phyloP scores from a whole-genome alignment of 2,888 invertebrate species.

The Drosophila anomalipes region DNA sequence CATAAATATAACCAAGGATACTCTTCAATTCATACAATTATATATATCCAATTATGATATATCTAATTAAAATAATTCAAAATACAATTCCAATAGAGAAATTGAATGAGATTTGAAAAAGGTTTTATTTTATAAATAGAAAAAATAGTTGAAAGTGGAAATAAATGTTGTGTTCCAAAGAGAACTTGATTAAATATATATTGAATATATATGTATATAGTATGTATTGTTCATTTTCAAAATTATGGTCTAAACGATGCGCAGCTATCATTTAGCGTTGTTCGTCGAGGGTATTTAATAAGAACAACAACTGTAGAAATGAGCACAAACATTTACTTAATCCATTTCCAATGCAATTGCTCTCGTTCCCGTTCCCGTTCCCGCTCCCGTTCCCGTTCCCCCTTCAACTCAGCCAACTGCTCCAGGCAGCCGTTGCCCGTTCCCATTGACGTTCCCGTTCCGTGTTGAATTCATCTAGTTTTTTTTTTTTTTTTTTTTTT shows the following conservation, averaged over 20 bases:
- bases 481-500: background rate
- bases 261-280: rapidly evolving
- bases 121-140: background rate
- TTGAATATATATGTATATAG: background rate
- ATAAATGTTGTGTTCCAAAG: background rate
- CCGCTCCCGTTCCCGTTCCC: background rate
- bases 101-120: background rate
- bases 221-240: background rate
- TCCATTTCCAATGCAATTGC: conserved; percentile 76
- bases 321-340: conserved; percentile 79
- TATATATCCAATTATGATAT: too few species aligned
- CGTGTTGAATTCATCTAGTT: conserved; percentile 34
- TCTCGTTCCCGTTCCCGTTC: conserved; percentile 44
- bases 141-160: too few species aligned
- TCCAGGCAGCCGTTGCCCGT: conserved; percentile 47
- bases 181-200: too few species aligned
- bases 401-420: conserved; percentile 41
- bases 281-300: conserved; percentile 28
- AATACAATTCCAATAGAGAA: background rate
- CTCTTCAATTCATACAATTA: background rate
- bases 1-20: background rate
- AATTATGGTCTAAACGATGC: background rate
- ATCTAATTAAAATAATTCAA: background rate
- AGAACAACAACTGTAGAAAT: conserved; percentile 50
- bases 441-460: conserved; percentile 47